Evolutionary conservation across 2,888 invertebrate species (phyloP), one percentile per base, ranked within the genome.

Genomic region (Aquatica leii): DNA sequence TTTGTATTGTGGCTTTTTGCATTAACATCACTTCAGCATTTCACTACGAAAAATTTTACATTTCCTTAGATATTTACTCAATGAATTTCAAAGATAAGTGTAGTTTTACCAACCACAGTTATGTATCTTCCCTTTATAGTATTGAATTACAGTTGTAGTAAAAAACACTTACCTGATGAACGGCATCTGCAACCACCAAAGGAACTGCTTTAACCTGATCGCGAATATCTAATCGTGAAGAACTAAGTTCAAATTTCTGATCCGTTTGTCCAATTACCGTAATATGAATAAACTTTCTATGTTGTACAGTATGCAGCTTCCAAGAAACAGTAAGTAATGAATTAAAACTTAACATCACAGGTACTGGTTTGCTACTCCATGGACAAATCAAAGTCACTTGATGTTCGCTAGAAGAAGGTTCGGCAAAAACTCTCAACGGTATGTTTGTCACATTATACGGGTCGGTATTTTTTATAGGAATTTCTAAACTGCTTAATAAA

Each of bases 241-340:
- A 56, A 24, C 73, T 70, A 15, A 79, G 69, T 35, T 72, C 65
- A 55, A 82, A 64, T 54, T 73, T 74, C 49, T 72, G 73, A 31
- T 79, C 77, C 55, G 77, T 78, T 40, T 86, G 81, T 40, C 92
- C 90, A 3, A 87, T 86, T 2, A 91, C 86, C 35, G 88, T 86
- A 20, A 95, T 88, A 79, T 95, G 93, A 14, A 96, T 79, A 75
- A 93, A 95, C 82, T 97, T 97, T 70, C 92, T 85, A n/a, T 88
- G 86, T 72, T 90, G 88, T 0, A 92, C 91, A 0, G 97, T 95
- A 65, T 95, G 91, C 11, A 97, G 84, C 55, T 92, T 88, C 85
- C 94, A 92, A 0, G 88, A 86, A 0, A 92, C 88, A 71, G 88
- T 87, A 78, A 97, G 87, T 0, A 97, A 96, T 0, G 95, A 91